A percentile compares a stretch with the other conserved stretches of the same genome.
Evolutionary conservation across 2,888 invertebrate genomes (phyloP).

Genomic region (Coremacera marginata): DNA sequence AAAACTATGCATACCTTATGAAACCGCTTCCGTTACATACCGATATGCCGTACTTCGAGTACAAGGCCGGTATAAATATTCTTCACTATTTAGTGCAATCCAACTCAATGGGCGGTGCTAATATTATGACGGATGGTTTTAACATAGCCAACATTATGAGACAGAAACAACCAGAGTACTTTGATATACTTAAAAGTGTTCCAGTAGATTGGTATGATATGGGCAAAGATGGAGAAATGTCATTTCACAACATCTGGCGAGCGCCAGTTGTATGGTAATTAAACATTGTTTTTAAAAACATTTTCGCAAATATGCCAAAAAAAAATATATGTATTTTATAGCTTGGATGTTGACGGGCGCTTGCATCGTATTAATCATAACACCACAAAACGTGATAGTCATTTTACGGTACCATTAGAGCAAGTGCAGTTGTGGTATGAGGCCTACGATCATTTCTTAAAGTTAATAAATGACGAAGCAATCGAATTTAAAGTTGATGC

Average conservation of each 20-base stretch:
- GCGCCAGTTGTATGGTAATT: conserved; percentile 74
- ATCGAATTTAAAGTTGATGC: conserved; percentile 75
- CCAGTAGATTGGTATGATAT: conserved; percentile 82
- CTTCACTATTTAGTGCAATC: conserved; percentile 79
- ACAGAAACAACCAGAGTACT: conserved; percentile 72
- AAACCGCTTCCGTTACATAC: conserved; percentile 78
- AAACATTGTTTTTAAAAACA: neutral
- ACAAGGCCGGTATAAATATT: conserved; percentile 78
- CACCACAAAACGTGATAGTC: conserved; percentile 79
- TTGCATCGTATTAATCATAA: conserved; percentile 77
- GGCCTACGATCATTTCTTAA: conserved; percentile 75
- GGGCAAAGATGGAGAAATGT: conserved; percentile 74
- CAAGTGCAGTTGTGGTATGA: conserved; percentile 76
- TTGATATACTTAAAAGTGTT: conserved; percentile 72
- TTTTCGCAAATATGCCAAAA: neutral
- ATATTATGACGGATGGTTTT: conserved; percentile 77
- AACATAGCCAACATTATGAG: conserved; percentile 74
- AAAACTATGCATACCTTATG: conserved; percentile 80
- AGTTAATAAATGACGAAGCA: conserved; percentile 73
- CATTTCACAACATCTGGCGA: conserved; percentile 74
- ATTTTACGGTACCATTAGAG: conserved; percentile 73
- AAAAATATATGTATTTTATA: conserved; percentile 40
- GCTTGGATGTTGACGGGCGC: conserved; percentile 69
- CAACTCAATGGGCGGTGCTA: conserved; percentile 75
- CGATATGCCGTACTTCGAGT: conserved; percentile 81